Conservation (phyloP, 2,113 vertebrate species). For the Spizaetus ornatus region DNA sequence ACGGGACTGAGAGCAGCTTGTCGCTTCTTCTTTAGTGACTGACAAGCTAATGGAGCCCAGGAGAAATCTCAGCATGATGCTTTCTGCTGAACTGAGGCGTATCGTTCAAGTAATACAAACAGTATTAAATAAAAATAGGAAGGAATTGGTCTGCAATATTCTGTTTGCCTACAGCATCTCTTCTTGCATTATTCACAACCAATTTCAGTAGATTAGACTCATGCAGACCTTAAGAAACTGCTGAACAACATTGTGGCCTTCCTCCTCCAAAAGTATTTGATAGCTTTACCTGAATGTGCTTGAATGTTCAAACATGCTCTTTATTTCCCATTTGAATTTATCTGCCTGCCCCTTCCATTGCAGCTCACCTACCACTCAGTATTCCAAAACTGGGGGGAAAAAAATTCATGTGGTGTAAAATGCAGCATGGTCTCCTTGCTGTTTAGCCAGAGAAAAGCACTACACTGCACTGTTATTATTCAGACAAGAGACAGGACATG, state of each 20-base stretch:
- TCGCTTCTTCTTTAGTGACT: not conserved
- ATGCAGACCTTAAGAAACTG: not conserved
- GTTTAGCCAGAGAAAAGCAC: not conserved
- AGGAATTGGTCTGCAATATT: not conserved
- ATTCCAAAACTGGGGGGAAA: not conserved
- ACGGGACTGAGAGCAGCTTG: not conserved
- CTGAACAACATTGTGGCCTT: not conserved
- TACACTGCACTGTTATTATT: not conserved
- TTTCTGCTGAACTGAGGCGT: not conserved
- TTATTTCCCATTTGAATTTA: not conserved
- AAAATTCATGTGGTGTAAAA: not conserved
- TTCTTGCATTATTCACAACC: not conserved
- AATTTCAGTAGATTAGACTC: not conserved
- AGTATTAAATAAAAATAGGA: not conserved
- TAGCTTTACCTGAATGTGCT: not conserved
- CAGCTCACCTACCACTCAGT: rapidly evolving
- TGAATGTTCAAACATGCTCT: not conserved
- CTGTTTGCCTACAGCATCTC: not conserved
- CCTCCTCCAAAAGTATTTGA: not conserved
- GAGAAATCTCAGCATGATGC: not conserved
- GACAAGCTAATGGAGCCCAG: not conserved
- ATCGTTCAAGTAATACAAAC: not conserved
- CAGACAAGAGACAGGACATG: not conserved
- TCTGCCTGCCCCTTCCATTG: not conserved
- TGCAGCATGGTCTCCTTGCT: not conserved